phyloP scores from a whole-genome alignment of 2,113 vertebrate species.

The Odobenus rosmarus region DNA sequence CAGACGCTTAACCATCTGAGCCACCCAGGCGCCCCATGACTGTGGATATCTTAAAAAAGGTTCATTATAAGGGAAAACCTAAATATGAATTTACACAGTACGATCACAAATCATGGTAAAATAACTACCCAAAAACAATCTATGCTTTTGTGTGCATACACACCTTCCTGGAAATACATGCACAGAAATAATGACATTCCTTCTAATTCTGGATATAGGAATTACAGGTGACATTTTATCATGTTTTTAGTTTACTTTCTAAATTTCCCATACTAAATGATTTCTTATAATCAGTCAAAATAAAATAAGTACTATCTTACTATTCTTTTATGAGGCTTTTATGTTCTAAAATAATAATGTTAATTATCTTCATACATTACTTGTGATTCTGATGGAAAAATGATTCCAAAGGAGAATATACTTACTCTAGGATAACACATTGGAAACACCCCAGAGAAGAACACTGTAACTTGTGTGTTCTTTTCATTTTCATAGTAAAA shows the following conservation, averaged over 20 bases:
- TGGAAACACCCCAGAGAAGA: slow-evolving; percentile 71
- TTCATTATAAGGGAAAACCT: not conserved
- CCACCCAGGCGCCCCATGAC: no score
- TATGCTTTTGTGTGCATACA: no score
- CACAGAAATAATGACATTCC: not conserved
- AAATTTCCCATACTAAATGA: not conserved
- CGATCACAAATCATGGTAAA: not conserved
- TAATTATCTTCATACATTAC: not conserved
- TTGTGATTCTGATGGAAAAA: slow-evolving; percentile 38
- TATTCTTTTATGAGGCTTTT: not conserved
- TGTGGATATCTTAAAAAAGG: not conserved
- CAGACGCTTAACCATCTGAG: no score
- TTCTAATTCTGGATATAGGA: not conserved
- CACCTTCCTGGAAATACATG: not conserved
- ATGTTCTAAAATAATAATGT: not conserved
- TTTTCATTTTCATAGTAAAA: slow-evolving; percentile 79
- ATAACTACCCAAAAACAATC: not conserved
- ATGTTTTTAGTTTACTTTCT: not conserved
- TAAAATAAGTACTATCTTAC: not conserved
- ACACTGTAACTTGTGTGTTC: slow-evolving; percentile 66
- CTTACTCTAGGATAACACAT: slow-evolving; percentile 66
- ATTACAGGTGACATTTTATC: not conserved
- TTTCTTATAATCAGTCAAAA: not conserved
- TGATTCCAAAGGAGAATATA: slow-evolving; percentile 57
- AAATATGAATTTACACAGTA: not conserved